phyloP scores from a whole-genome alignment of 2,888 invertebrate species.

The Villa cingulata region DNA sequence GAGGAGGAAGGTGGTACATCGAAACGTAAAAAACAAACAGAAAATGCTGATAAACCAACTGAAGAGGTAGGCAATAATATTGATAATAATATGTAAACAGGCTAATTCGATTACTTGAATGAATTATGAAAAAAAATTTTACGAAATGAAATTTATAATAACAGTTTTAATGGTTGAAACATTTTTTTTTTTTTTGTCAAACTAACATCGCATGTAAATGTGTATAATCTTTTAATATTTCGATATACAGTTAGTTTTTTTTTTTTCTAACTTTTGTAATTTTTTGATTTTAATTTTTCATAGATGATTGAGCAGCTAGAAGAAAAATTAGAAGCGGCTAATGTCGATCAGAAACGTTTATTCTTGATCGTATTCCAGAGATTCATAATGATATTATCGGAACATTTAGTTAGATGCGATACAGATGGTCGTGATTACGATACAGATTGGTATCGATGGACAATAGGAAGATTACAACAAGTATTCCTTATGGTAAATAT shows the following conservation, averaged over 20 bases:
- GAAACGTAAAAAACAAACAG: conserved; percentile 37
- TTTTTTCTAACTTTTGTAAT: too few relatives aligned
- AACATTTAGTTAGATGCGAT: conserved; percentile 87
- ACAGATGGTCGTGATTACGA: conserved; percentile 85
- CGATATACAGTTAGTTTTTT: too few relatives aligned
- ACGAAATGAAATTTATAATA: too few relatives aligned
- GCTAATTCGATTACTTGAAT: too few relatives aligned
- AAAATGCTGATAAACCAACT: conserved; percentile 43
- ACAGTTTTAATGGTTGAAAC: too few relatives aligned
- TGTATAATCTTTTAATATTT: too few relatives aligned
- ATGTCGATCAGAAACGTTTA: conserved; percentile 91
- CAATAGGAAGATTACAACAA: conserved; percentile 85
- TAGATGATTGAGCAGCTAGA: conserved; percentile 91
- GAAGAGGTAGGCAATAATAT: conserved; percentile 49
- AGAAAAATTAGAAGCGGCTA: conserved; percentile 83
- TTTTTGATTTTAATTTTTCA: conserved; percentile 1
- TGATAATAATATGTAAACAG: conserved; percentile 2
- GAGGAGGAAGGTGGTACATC: conserved; percentile 51
- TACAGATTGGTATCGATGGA: conserved; percentile 94
- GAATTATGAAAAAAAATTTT: too few relatives aligned
- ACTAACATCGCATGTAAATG: too few relatives aligned
- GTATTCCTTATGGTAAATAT: conserved; percentile 74
- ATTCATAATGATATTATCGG: conserved; percentile 94
- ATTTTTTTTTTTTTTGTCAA: too few relatives aligned
- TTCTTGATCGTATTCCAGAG: conserved; percentile 96